phyloP scores from a whole-genome alignment of 2,113 vertebrate species.

The Campylorhamphus procurvoides region DNA sequence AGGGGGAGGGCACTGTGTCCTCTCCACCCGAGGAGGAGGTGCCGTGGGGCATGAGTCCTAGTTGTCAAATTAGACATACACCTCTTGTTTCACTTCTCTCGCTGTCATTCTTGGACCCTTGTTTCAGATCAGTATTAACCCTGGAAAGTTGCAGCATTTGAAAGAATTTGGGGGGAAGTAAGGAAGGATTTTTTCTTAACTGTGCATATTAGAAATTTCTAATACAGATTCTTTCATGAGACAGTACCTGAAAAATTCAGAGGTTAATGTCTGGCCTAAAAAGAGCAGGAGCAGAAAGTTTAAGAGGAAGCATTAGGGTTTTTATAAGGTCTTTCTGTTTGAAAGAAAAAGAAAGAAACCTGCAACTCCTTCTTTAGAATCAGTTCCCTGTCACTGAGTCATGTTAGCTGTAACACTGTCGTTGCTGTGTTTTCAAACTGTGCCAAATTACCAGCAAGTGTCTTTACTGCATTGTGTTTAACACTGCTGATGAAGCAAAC shows the following conservation, averaged over 20 bases:
- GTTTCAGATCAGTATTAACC: constrained; percentile 60
- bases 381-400: constrained; percentile 55
- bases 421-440: constrained; percentile 76
- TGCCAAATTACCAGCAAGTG: constrained; percentile 96
- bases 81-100: constrained; percentile 67
- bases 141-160: constrained; percentile 60
- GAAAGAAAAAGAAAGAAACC: constrained; percentile 30
- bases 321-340: neutral
- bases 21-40: constrained; percentile 68
- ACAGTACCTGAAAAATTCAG: constrained; percentile 40
- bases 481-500: constrained; percentile 74
- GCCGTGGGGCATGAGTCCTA: constrained; percentile 68
- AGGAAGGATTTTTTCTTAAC: constrained; percentile 47
- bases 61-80: constrained; percentile 70
- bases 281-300: constrained; percentile 16
- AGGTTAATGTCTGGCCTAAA: constrained; percentile 1
- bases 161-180: constrained; percentile 5
- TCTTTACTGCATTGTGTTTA: constrained; percentile 84
- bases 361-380: constrained; percentile 67
- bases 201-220: constrained; percentile 39
- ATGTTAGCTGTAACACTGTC: constrained; percentile 34
- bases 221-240: neutral
- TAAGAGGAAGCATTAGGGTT: constrained; percentile 14
- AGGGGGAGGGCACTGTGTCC: constrained; percentile 43
- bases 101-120: constrained; percentile 63